Evolutionary conservation across 1,140 invertebrate species (phyloP), one percentile per base, ranked within the genome.

Genomic region (Lineus longissimus): DNA sequence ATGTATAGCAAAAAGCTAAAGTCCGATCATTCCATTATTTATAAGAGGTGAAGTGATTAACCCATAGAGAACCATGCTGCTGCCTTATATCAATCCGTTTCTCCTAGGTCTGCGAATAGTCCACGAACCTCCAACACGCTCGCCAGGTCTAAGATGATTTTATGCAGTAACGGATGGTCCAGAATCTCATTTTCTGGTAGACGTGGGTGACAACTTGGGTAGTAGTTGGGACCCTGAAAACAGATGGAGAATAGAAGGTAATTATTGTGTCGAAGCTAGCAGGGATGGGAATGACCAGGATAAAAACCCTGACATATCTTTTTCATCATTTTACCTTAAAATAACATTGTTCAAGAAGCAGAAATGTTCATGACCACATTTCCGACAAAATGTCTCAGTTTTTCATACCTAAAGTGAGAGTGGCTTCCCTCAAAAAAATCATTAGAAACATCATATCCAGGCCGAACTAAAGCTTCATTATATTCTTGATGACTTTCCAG

Each of bases 111-210:
- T 17, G 75, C 69, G 69, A 79, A 80, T 36, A 80, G 65, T 40
- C 73, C 66, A 30, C 79, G 65, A 31, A 76, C 75, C 30, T 95
- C 91, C 31, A 96, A 81, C 64, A 90, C 87, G 36, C 86, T 85
- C 11, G 92, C 90, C 63, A 96, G 83, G 75, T 95, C 92, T 58
- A 93, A 82, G 31, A 95, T 86, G 47, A 91, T 86, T 72, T 91
- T 88, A 61, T 90, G 88, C 1, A 97, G 84, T 19, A 87, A 85
- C 9, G 91, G 89, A 76, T 95, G 90, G 68, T 94, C 92, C 51
- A 95, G 85, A n/a, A 97, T 85, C 64, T 96, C 94, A 41, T 88
- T 86, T 64, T 94, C 92, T 13, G 94, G 93, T 64, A 96, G 79
- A 2, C 89, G 86, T 19, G 94, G 94, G 73, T 93, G 89, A 69